Evolutionary conservation across 2,888 invertebrate genomes (phyloP).

Genomic region (Cylindroiulus punctatus): DNA sequence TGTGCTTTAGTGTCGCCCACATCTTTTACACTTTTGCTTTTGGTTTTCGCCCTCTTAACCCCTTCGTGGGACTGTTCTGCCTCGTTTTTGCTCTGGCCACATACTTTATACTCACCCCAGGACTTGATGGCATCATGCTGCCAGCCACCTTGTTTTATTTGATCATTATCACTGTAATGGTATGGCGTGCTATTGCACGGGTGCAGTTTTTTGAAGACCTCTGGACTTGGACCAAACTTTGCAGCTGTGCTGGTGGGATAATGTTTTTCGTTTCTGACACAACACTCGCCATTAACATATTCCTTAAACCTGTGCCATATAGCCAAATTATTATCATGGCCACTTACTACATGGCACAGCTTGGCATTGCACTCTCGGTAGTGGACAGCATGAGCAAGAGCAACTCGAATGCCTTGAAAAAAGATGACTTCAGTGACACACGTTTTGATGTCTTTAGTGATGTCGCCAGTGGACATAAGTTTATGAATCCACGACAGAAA

Average conservation of each 20-base stretch:
- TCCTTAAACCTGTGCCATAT: conserved; percentile 75
- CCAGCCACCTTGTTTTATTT: conserved; percentile 79
- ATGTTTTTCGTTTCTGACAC: conserved; percentile 85
- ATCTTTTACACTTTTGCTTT: conserved; percentile 70
- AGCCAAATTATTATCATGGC: conserved; percentile 82
- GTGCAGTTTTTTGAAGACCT: conserved; percentile 72
- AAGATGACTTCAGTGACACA: background rate
- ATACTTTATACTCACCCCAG: conserved; percentile 69
- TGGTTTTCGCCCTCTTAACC: too few species aligned
- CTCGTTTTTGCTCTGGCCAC: conserved; percentile 72
- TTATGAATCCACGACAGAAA: background rate
- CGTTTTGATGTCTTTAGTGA: background rate
- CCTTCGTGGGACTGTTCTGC: conserved; percentile 68
- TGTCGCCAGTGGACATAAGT: background rate
- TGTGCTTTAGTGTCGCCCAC: conserved; percentile 83
- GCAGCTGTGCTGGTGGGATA: conserved; percentile 76
- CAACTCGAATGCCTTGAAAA: background rate
- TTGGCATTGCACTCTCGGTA: conserved; percentile 84
- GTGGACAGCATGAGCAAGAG: conserved; percentile 67
- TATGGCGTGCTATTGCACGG: conserved; percentile 82
- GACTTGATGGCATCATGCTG: conserved; percentile 69
- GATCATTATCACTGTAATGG: conserved; percentile 79
- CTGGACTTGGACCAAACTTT: conserved; percentile 77
- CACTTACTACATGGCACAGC: conserved; percentile 89
- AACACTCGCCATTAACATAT: conserved; percentile 80